Evolutionary conservation across 2,797 vertebrate genomes (phyloP).

Genomic region (Sebastes flavidus): DNA sequence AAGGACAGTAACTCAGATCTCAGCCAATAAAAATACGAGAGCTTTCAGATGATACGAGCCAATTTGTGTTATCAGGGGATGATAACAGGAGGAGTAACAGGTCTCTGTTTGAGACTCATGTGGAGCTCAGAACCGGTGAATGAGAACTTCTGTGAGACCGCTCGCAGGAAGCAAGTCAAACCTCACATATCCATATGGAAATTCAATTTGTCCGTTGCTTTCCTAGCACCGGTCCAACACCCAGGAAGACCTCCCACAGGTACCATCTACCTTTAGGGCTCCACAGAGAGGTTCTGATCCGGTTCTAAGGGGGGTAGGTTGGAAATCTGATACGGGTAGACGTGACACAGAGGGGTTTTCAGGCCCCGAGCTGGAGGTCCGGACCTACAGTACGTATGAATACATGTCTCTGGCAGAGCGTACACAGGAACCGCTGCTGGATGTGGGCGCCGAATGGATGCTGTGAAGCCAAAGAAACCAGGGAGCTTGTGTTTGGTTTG

Average conservation of each 20-base stretch:
- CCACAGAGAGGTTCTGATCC: constrained; percentile 26
- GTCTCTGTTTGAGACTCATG: constrained; percentile 7
- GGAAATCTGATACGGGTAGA: not conserved
- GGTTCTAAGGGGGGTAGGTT: constrained; percentile 7
- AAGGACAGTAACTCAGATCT: constrained; percentile 5
- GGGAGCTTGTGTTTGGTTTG: constrained; percentile 55
- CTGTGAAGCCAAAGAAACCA: constrained; percentile 48
- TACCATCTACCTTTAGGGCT: not conserved
- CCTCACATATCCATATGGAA: constrained; percentile 58
- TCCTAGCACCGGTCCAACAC: constrained; percentile 21
- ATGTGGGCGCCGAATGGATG: constrained; percentile 35
- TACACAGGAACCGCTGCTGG: constrained; percentile 57
- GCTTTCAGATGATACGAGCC: not conserved
- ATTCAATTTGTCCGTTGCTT: constrained; percentile 32
- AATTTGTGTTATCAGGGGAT: constrained; percentile 20
- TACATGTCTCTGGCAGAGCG: constrained; percentile 14
- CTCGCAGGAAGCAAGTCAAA: constrained; percentile 44
- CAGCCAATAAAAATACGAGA: constrained; percentile 21
- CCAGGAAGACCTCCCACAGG: constrained; percentile 68
- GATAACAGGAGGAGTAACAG: not conserved
- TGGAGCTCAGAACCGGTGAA: constrained; percentile 12
- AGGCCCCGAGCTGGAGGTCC: constrained; percentile 42
- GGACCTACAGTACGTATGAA: constrained; percentile 42
- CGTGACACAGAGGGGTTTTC: constrained; percentile 41
- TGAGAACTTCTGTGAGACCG: constrained; percentile 20